Evolutionary conservation across 2,113 vertebrate species (phyloP), one percentile per base, ranked within the genome.

Genomic region (Platichthys flesus): DNA sequence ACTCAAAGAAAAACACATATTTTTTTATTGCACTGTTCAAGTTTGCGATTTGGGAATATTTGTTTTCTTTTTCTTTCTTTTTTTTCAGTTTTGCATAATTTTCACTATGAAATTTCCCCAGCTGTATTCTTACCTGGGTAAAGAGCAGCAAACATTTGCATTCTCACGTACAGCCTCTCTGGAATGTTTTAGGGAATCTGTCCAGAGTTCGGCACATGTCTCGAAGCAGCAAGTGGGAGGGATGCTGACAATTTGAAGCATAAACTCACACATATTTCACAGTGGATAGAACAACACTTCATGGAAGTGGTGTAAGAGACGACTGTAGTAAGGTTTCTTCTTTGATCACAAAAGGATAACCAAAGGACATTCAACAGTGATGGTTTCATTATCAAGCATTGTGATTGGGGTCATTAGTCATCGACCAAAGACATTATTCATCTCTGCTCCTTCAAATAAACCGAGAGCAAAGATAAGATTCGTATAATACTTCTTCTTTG

Each of bases 391-490:
- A 62, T 69, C 35, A 67, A 23, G 20, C 68, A 37, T 12, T 42
- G 26, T 10, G 40, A 13, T 13, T 13, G 10, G 40, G 1, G 40
- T 42, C 51, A 80, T 71, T 76, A 42, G 9, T 42, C 40, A 12
- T 73, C 49, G 23, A 21, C 52, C 52, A 23, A 9, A 21, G 20
- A 54, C 13, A 10, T 13, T 13, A 42, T 42, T 42, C 40, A 42
- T 13, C 40, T 12, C 40, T 42, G 40, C 40, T 42, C 10, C 12
- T 72, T 45, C 74, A 62, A 74, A 64, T 67, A 42, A 63, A 69
- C 60, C 71, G 79, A 68, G 51, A 61, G 55, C 62, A 71, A 73
- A 71, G 54, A 86, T 72, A 72, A 71, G 64, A 55, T 20, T 67
- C 5, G 40, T 67, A 20, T 69, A 72, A 75, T 71, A 21, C 9